Evolutionary conservation across 2,888 invertebrate genomes (phyloP), one percentile per base, ranked within the genome.

Genomic region (Eurytoma californica): DNA sequence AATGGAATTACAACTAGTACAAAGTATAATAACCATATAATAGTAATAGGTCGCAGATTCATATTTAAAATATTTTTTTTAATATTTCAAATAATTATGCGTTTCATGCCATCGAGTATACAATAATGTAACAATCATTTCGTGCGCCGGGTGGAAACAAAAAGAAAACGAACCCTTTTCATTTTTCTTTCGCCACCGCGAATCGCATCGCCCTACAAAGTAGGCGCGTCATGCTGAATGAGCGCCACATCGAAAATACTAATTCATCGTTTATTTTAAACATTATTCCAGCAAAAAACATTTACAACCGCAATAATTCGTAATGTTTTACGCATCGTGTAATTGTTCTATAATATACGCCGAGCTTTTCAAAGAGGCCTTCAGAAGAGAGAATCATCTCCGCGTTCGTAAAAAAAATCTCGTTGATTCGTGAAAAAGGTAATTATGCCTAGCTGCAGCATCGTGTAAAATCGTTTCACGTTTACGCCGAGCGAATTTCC

Each of bases 1-100:
- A 76, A 83, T 83, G 82, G 82, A 83, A 83, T 39, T 84, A 83
- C 60, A 82, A 78, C 72, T 82, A 82, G 67, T 81, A 81, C 16
- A 78, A 75, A 77, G 57, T 65, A 78, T 74, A 68, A 70, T 77
- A 70, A 73, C 47, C 67, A 24, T 77, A 72, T 70, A 69, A 80
- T 77, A 80, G 72, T 55, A 68, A 63, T 81, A 66, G 57, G 73
- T 72, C 51, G 67, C 57, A 70, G 57, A 47, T 65, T 66, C n/a
- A 73, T 70, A 74, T 80, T 80, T 68, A 80, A 79, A 80, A 80
- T 76, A 72, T 72, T 57, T 72, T 2, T 2, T 66, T 60, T 70
- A 61, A 67, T 74, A 74, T 76, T 77, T 77, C 55, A 83, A 82
- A 83, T 81, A 83, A 82, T 83, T 82, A 84, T 81, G 79, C 70